phyloP scores from a whole-genome alignment of 2,888 invertebrate species.

The Philereme vetulata region DNA sequence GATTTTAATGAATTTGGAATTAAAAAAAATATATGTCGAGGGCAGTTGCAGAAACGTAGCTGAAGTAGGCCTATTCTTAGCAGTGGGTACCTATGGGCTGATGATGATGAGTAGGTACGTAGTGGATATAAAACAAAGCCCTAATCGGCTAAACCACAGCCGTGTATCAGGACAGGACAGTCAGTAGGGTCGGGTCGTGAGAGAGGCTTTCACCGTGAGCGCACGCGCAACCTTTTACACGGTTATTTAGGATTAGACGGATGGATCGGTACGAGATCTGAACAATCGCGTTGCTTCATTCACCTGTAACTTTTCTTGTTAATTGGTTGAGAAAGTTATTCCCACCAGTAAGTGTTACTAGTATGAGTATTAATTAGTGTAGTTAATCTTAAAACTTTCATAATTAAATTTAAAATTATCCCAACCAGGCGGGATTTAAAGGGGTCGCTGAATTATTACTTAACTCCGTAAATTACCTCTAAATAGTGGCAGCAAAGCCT shows the following conservation, averaged over 20 bases:
- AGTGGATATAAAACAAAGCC: conserved; percentile 3
- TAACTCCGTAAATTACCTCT: no score
- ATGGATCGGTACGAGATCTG: conserved; percentile 14
- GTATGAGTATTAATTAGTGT: no score
- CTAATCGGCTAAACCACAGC: conserved; percentile 14
- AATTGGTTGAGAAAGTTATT: neutral
- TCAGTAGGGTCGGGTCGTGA: conserved; percentile 38
- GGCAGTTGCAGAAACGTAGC: no score
- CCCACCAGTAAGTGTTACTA: neutral
- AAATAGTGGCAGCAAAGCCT: no score
- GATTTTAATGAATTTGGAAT: no score
- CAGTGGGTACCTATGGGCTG: no score
- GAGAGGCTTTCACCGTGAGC: conserved; percentile 47
- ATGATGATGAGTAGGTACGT: no score
- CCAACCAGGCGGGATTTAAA: no score
- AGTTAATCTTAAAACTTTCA: neutral
- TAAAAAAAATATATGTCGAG: no score
- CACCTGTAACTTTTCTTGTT: conserved; percentile 8
- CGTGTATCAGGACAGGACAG: conserved; percentile 26
- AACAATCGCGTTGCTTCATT: conserved; percentile 10
- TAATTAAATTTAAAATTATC: no score
- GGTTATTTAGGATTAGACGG: conserved; percentile 22
- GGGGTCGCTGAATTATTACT: no score
- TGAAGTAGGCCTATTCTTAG: no score
- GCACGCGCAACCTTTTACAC: conserved; percentile 38